Evolutionary conservation across 2,888 invertebrate genomes (phyloP).

Genomic region (Phengaris arion): DNA sequence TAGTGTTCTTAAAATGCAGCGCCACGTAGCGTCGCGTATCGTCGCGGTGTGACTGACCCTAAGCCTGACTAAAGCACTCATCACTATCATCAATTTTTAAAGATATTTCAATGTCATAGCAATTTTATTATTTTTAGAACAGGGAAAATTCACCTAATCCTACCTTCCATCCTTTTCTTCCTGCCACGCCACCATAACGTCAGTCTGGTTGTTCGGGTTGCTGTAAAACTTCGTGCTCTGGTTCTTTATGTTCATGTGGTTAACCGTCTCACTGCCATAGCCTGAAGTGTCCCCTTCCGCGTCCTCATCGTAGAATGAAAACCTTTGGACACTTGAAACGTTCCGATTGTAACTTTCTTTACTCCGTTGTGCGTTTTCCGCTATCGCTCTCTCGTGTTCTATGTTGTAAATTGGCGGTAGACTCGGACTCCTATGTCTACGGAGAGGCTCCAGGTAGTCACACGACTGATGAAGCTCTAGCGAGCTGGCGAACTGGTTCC

Average conservation of each 20-base stretch:
- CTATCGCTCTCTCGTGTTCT: conserved; percentile 54
- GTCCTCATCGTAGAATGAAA: conserved; percentile 73
- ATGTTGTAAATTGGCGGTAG: conserved; percentile 82
- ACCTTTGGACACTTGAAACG: conserved; percentile 67
- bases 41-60: too few relatives aligned
- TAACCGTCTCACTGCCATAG: conserved; percentile 88
- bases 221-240: conserved; percentile 52
- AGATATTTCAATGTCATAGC: too few relatives aligned
- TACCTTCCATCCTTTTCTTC: conserved; percentile 63
- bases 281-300: conserved; percentile 89
- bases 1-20: too few relatives aligned
- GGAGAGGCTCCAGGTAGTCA: conserved; percentile 66
- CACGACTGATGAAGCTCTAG: conserved; percentile 69
- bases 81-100: too few relatives aligned
- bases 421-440: conserved; percentile 82
- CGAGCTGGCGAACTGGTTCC: conserved; percentile 73
- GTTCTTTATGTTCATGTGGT: conserved; percentile 65
- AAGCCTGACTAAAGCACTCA: too few relatives aligned
- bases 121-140: too few relatives aligned
- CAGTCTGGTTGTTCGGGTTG: conserved; percentile 45
- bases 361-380: conserved; percentile 57
- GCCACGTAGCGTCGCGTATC: too few relatives aligned
- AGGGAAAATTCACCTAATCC: conserved; percentile 34
- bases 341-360: conserved; percentile 59
- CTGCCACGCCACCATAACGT: conserved; percentile 70